These are phyloP conservation scores for Steinernema hermaphroditum DNA, from an alignment of 2,888 invertebrate species.

Conservation along the genomic window DNA sequence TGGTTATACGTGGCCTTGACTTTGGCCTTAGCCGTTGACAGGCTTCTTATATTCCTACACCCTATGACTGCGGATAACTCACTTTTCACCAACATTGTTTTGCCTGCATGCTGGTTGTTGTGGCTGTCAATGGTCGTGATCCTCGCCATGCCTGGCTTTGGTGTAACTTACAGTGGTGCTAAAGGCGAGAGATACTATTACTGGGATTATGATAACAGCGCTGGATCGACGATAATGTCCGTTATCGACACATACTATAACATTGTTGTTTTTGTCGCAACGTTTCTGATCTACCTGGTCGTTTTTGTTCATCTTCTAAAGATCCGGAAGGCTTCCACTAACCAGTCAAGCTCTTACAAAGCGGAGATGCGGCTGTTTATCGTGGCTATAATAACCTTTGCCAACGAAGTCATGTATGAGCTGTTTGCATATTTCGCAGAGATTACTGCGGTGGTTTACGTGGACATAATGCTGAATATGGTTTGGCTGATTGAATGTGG, in stretches of 20 bases:
- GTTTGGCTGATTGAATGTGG: conserved; percentile 1
- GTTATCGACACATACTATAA: neutral
- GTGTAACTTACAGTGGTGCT: neutral
- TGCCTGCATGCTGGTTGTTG: too few species aligned
- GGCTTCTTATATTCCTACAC: neutral
- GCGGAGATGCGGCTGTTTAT: neutral
- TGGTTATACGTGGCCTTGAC: neutral
- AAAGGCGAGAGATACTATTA: too few species aligned
- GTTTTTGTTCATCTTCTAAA: neutral
- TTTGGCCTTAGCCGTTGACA: neutral
- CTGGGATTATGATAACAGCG: neutral
- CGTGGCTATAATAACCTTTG: neutral
- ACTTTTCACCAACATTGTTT: too few species aligned
- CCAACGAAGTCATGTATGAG: neutral
- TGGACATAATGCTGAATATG: neutral
- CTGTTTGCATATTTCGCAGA: neutral
- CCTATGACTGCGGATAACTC: neutral
- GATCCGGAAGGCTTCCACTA: neutral
- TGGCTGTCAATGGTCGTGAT: neutral
- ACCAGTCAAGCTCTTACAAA: neutral
- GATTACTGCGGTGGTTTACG: neutral
- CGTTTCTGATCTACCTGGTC: neutral
- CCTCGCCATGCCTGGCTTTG: neutral
- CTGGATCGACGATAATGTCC: neutral
- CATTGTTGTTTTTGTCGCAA: neutral